Evolutionary conservation across 2,113 vertebrate genomes (phyloP).

Genomic region (Cygnus atratus): DNA sequence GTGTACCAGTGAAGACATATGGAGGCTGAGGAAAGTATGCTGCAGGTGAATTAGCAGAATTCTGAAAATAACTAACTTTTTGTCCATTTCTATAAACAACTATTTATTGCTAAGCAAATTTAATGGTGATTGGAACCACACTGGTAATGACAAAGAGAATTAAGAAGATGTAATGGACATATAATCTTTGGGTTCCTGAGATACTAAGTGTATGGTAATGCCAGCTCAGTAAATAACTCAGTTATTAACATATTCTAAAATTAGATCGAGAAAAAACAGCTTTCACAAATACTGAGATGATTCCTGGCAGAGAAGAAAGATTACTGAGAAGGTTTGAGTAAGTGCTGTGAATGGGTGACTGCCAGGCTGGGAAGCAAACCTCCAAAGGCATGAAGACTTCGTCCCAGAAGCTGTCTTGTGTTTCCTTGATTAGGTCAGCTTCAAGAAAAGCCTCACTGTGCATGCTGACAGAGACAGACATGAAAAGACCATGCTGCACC

Average conservation of each 20-base stretch:
- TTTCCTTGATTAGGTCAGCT: conserved; percentile 23
- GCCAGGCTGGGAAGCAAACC: conserved; percentile 42
- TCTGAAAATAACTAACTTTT: neutral
- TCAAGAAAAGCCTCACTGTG: neutral
- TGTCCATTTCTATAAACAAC: neutral
- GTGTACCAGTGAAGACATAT: neutral
- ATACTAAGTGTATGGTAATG: neutral
- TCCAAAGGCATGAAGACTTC: neutral
- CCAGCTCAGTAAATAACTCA: conserved; percentile 28
- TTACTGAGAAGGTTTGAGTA: conserved; percentile 38
- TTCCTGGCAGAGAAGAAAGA: conserved; percentile 10
- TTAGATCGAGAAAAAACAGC: conserved; percentile 24
- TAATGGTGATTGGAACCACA: neutral
- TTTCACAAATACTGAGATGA: conserved; percentile 24
- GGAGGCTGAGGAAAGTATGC: neutral
- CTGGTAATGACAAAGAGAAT: conserved; percentile 1
- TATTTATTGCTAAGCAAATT: neutral
- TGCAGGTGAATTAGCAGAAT: neutral
- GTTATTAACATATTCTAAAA: conserved; percentile 50
- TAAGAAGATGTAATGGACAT: neutral
- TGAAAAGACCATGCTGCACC: neutral
- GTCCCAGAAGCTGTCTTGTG: conserved; percentile 22
- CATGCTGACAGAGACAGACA: neutral
- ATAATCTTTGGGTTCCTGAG: neutral
- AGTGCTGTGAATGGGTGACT: neutral